phyloP scores from a whole-genome alignment of 92 coral and sea anemone species.

The Desmophyllum pertusum region DNA sequence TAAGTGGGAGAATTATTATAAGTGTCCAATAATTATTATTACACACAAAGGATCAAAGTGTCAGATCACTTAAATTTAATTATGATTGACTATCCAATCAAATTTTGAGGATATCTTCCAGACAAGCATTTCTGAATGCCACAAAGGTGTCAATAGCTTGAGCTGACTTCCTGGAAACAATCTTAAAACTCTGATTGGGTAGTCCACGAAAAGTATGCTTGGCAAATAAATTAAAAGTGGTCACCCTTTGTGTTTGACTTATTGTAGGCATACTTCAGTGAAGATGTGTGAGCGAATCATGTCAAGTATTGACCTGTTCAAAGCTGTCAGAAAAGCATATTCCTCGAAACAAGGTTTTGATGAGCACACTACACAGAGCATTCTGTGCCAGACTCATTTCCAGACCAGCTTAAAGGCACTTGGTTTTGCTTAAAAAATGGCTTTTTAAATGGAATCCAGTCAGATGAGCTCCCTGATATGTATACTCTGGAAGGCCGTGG shows the following conservation, averaged over 20 bases:
- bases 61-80: too few species aligned
- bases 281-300: slow-evolving; percentile 58
- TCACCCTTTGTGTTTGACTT: too few species aligned
- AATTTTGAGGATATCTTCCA: too few species aligned
- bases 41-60: too few species aligned
- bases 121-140: too few species aligned
- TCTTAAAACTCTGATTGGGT: too few species aligned
- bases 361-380: slow-evolving; percentile 49
- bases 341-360: slow-evolving; percentile 36
- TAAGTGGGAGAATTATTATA: too few species aligned
- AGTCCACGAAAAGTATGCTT: not conserved
- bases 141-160: too few species aligned
- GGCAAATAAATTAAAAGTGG: too few species aligned
- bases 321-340: slow-evolving; percentile 38
- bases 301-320: slow-evolving; percentile 41
- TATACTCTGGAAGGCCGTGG: slow-evolving; percentile 32
- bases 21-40: too few species aligned
- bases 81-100: too few species aligned
- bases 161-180: too few species aligned
- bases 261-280: slow-evolving; percentile 56
- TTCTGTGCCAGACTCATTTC: slow-evolving; percentile 41
- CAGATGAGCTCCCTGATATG: not conserved
- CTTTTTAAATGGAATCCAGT: slow-evolving; percentile 6
- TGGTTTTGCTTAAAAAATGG: slow-evolving; percentile 61
- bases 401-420: slow-evolving; percentile 57